A percentile compares a stretch with the other conserved stretches of the same genome.
Evolutionary conservation across 2,888 invertebrate species (phyloP).

Genomic region (Andrena camellia): DNA sequence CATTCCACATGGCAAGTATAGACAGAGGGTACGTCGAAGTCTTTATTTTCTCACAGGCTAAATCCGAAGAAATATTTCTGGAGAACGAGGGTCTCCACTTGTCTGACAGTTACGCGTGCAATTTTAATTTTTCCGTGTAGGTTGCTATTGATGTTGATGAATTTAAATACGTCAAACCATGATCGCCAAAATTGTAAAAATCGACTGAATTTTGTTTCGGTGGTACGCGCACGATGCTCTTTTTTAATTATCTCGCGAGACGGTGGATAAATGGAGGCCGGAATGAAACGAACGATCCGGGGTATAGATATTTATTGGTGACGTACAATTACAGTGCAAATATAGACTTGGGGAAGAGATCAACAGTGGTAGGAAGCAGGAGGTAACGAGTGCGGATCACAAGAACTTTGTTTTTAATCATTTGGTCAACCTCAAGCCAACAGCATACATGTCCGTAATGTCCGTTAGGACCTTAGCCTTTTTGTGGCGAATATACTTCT

Average conservation of each 20-base stretch:
- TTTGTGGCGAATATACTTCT: slow-evolving; percentile 68
- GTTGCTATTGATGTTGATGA: slow-evolving; percentile 27
- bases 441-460: slow-evolving; percentile 79
- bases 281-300: slow-evolving; percentile 11
- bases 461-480: slow-evolving; percentile 72
- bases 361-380: slow-evolving; percentile 50
- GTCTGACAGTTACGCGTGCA: slow-evolving; percentile 3
- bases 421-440: slow-evolving; percentile 76
- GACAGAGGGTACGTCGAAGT: slow-evolving; percentile 21
- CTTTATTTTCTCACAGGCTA: slow-evolving; percentile 11
- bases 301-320: slow-evolving; percentile 58
- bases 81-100: slow-evolving; percentile 36
- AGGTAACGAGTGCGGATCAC: slow-evolving; percentile 48
- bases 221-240: not conserved
- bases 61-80: not conserved
- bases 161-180: slow-evolving; percentile 16
- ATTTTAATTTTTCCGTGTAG: slow-evolving; percentile 16
- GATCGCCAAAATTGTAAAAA: not conserved
- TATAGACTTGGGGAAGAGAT: slow-evolving; percentile 63
- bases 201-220: slow-evolving; percentile 47
- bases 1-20: slow-evolving; percentile 58
- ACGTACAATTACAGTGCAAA: slow-evolving; percentile 50
- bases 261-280: not conserved
- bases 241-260: not conserved
- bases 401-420: slow-evolving; percentile 36